Evolutionary conservation across 2,797 vertebrate genomes (phyloP), one percentile per base, ranked within the genome.

Genomic region (Argentina silus): DNA sequence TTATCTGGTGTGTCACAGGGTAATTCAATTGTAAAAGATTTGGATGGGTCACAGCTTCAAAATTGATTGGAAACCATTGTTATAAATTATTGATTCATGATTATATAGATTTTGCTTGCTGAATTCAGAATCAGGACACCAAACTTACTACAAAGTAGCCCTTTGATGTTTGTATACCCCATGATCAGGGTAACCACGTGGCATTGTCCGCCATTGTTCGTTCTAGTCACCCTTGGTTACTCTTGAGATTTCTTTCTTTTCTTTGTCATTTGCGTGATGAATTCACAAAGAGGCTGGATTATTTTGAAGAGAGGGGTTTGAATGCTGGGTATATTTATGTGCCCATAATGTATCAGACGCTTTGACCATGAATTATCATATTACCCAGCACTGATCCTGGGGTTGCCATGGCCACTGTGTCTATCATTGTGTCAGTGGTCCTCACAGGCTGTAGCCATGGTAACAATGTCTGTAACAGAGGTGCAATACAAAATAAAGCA

Each of bases 401-500:
- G 82, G 92, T 93, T 93, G 89, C 92, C 90, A 93, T 92, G 88
- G 87, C 79, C 89, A 92, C 92, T 55, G 71, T 87, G 88, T 88
- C 90, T 87, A 88, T 92, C 92, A 92, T 90, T 91, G 92, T 93
- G 90, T 92, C 91, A 92, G 89, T 78, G 87, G 91, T 92, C 87
- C 86, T 90, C 65, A 53, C 77, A 36, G 87, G 85, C 87, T 85
- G 92, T 93, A 89, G 86, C 86, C 87, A 93, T 93, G 87, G 92
- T 76, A 92, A 94, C 93, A 77, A 78, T 80, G 85, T 87, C 84
- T 83, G 84, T 88, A 83, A 87, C 86, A 88, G 85, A 74, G 87
- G 89, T 90, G 89, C 74, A 76, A 81, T 76, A 76, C 85, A 91
- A 91, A 1, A 93, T 90, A 85, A 89, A 88, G 81, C 87, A 84